A percentile compares a stretch with the other conserved stretches of the same genome.
These are phyloP conservation scores for Pyrocoelia pectoralis DNA, from an alignment of 2,888 invertebrate genomes.

Conservation along the genomic window DNA sequence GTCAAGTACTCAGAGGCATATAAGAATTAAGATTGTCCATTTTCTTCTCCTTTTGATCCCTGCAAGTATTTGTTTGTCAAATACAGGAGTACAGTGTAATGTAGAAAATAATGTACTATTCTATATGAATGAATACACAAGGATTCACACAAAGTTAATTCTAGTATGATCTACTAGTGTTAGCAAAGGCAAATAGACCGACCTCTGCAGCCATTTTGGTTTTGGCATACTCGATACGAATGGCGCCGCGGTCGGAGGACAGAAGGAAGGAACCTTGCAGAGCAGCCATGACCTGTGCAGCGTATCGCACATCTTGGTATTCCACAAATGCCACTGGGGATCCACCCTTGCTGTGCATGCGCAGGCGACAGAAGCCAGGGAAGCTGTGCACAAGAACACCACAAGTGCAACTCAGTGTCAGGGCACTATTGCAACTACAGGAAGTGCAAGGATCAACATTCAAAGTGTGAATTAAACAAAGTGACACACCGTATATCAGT, in stretches of 20 bases:
- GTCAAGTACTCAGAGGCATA: slow-evolving; percentile 76
- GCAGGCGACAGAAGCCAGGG: slow-evolving; percentile 97
- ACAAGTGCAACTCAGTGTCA: slow-evolving; percentile 57
- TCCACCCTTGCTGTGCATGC: slow-evolving; percentile 90
- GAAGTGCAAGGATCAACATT: slow-evolving; percentile 44
- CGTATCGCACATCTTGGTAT: slow-evolving; percentile 92
- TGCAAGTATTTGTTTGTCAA: slow-evolving; percentile 49
- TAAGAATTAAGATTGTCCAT: slow-evolving; percentile 85
- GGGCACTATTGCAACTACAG: slow-evolving; percentile 48
- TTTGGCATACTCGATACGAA: slow-evolving; percentile 98
- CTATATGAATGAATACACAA: slow-evolving; percentile 25
- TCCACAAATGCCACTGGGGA: slow-evolving; percentile 98
- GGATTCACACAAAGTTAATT: slow-evolving; percentile 21
- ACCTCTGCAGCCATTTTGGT: slow-evolving; percentile 94
- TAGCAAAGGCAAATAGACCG: slow-evolving; percentile 55
- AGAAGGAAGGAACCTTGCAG: slow-evolving; percentile 96
- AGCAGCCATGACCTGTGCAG: slow-evolving; percentile 90
- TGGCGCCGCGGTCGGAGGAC: slow-evolving; percentile 95
- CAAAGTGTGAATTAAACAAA: slow-evolving; percentile 44
- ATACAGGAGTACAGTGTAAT: slow-evolving; percentile 43
- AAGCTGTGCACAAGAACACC: slow-evolving; percentile 79
- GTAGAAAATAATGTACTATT: slow-evolving; percentile 16
- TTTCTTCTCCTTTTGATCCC: slow-evolving; percentile 90
- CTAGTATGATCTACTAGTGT: slow-evolving; percentile 36
- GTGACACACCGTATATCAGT: slow-evolving; percentile 46